Evolutionary conservation across 1,140 invertebrate genomes (phyloP), one percentile per base, ranked within the genome.

Genomic region (Thaumetopoea pityocampa): DNA sequence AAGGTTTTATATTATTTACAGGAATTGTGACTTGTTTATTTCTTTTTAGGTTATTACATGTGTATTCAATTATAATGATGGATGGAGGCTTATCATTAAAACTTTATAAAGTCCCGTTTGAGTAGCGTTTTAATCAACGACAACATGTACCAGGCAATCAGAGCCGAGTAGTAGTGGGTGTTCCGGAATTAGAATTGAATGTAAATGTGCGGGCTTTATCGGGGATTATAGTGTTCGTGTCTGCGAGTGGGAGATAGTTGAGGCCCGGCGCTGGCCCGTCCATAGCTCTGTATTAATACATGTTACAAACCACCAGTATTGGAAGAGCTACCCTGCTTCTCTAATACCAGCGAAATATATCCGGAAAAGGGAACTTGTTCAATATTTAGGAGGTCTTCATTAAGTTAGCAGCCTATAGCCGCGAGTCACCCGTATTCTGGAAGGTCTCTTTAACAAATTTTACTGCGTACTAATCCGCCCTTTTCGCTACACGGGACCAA

Each of bases 141-240:
- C 41, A 54, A 72, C 65, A 71, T 66, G 60, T 67, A 65, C 56
- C 59, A 71, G 74, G 73, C 74, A 76, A 83, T 80, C 76, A 77
- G 64, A 60, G 51, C 24, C 44, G 51, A 73, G 70, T 73, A 68
- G 55, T 33, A 63, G 68, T 71, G 68, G 65, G 69, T 62, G 63
- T 65, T 57, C 53, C 63, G 53, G 57, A 81, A 83, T 83, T 81
- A 83, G 79, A 81, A 83, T 83, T 83, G 77, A 83, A 86, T 86
- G 85, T 85, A 86, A 86, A 86, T 86, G 85, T 86, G 85, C 85
- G 85, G 85, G 85, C 74, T 84, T 86, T 86, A 86, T 86, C 85
- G 78, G 70, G 82, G 85, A 86, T 86, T 86, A 86, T 86, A 84
- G 85, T 86, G 70, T 68, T 76, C 72, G 67, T 65, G 64, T 72